Evolutionary conservation across 1,140 invertebrate species (phyloP), one percentile per base, ranked within the genome.

Genomic region (Drosophila pallidifrons): DNA sequence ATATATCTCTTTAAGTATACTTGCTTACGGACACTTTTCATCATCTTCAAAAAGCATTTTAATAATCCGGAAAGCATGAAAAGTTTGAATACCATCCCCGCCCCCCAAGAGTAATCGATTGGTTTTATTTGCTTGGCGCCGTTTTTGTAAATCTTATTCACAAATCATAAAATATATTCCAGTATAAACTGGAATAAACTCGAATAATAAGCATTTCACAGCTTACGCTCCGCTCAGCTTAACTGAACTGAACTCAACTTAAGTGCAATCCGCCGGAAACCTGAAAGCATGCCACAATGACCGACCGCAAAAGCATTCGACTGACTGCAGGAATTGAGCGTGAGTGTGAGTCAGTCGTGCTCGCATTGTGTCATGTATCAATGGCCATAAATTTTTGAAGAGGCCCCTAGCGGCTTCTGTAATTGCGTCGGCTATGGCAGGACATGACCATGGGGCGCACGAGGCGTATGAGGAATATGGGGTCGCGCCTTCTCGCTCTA

Each of bases 341-440:
- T 28, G 30, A 7, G 20, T 25, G 20, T 25, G 20, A 25, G 20
- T 25, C 20, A 25, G 20, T 25, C 20, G 35, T 6, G 15, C 15
- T 15, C 32, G 35, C 6, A 46, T 52, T 67, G 64, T 49, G 20
- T 57, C n/a, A 47, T 61, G 57, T 70, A 75, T 75, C 72, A 61
- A 70, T 75, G 72, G 25, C n/a, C 66, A 83, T 83, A 67, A 70
- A 83, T 83, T 83, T 83, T 83, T 79, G 46, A 79, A 79, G 63
- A 47, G 77, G 25, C 25, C 57, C 68, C 67, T n/a, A 43, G 61
- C 28, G 47, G 45, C 32, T 64, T 16, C 35, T 52, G 74, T 73
- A 73, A 55, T 66, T 65, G 54, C 54, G 16, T 69, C n/a, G 57
- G 32, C 20, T 13, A 30, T 10, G 5, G 38, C 41, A 64, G 38